Percentiles rank a stretch among this genome's conserved stretches.
Conservation (phyloP, 2,113 vertebrate species). For the Donacobius atricapilla region DNA sequence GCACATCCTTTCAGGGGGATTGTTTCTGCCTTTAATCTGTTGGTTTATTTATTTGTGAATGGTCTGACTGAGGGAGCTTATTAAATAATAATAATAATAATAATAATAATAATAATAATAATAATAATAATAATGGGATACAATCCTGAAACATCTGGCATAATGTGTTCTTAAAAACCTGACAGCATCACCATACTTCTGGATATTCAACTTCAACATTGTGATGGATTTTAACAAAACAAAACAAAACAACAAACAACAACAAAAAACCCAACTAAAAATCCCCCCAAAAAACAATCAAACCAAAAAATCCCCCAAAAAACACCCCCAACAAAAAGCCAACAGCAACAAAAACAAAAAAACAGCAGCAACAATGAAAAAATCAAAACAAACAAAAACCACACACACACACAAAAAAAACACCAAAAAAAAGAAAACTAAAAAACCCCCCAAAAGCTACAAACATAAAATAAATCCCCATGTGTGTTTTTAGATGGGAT, state of each 20-base stretch:
- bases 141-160: background rate
- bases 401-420: too few species aligned
- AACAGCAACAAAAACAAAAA: too few species aligned
- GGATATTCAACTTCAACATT: background rate
- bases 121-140: background rate
- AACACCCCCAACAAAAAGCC: too few species aligned
- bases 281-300: background rate
- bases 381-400: too few species aligned
- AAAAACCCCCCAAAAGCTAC: too few species aligned
- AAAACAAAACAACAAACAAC: background rate
- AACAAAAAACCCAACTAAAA: too few species aligned
- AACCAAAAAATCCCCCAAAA: too few species aligned
- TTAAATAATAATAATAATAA: background rate
- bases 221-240: background rate
- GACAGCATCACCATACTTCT: background rate
- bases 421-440: too few species aligned
- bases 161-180: background rate
- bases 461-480: too few species aligned
- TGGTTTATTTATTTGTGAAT: conserved; percentile 10
- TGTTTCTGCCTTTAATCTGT: background rate
- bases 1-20: background rate
- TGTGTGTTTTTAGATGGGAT: background rate
- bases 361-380: too few species aligned
- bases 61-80: background rate
- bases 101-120: background rate